A percentile compares a stretch with the other conserved stretches of the same genome.
These are phyloP conservation scores for Odocoileus virginianus DNA, from an alignment of 2,113 vertebrate species.

Conservation along the genomic window DNA sequence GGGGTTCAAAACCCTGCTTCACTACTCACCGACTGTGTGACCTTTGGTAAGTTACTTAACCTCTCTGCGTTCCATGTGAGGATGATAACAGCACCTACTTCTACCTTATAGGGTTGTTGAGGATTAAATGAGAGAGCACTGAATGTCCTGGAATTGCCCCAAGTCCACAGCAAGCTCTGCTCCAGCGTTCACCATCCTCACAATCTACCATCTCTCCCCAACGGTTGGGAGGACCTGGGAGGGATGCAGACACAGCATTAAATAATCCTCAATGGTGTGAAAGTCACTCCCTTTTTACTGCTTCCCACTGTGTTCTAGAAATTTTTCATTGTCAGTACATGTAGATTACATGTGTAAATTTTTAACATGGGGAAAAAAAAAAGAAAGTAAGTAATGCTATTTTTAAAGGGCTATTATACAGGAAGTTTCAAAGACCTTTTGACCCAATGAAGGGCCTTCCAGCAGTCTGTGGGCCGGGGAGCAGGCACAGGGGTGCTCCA, in stretches of 20 bases:
- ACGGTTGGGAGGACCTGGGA: neutral
- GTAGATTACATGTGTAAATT: neutral
- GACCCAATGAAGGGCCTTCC: neutral
- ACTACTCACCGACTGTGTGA: neutral
- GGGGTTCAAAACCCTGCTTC: neutral
- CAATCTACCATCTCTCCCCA: rapidly evolving
- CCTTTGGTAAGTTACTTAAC: neutral
- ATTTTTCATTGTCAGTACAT: neutral
- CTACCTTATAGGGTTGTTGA: rapidly evolving
- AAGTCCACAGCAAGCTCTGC: neutral
- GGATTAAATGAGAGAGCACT: rapidly evolving
- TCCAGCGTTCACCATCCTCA: rapidly evolving
- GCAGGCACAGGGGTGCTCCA: rapidly evolving
- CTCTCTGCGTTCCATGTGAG: neutral
- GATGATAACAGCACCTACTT: rapidly evolving
- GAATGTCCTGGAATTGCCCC: rapidly evolving
- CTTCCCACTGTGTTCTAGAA: neutral
- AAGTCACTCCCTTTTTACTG: neutral
- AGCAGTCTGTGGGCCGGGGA: too few relatives aligned
- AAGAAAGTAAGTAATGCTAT: neutral
- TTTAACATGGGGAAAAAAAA: neutral
- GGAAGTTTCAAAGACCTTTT: neutral
- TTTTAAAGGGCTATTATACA: rapidly evolving
- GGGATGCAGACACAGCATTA: neutral
- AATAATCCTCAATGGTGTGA: rapidly evolving